Conservation (phyloP, 1,140 invertebrate genomes). For the Anastrepha obliqua region DNA sequence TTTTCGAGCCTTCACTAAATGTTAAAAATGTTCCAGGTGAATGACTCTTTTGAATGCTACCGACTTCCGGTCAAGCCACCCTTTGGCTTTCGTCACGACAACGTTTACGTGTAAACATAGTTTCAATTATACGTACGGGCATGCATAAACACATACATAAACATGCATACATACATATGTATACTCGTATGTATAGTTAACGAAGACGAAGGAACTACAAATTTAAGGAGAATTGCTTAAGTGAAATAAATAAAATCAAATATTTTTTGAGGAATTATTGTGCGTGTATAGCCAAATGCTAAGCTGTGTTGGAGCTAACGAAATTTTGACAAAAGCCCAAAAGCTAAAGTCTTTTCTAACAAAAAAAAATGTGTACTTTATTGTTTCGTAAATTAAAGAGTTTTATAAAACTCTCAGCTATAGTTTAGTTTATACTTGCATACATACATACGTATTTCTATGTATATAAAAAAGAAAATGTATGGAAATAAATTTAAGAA, state of each 20-base stretch:
- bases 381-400: too few relatives aligned
- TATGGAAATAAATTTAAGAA: too few relatives aligned
- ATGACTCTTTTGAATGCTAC: conserved; percentile 72
- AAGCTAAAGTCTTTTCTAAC: too few relatives aligned
- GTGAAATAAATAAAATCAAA: neutral
- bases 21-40: conserved; percentile 64
- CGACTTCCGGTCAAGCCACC: conserved; percentile 70
- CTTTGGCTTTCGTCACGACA: conserved; percentile 56
- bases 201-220: neutral
- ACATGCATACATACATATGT: neutral
- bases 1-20: neutral
- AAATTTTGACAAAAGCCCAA: neutral
- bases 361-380: too few relatives aligned
- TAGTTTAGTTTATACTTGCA: too few relatives aligned
- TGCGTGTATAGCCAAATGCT: neutral
- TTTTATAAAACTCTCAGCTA: too few relatives aligned
- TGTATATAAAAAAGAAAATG: too few relatives aligned
- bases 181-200: neutral
- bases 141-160: neutral
- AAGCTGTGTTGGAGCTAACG: neutral
- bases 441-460: too few relatives aligned
- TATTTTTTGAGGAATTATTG: neutral
- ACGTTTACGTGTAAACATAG: neutral
- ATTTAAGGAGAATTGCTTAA: neutral
- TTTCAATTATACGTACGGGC: neutral